Evolutionary conservation across 2,797 vertebrate species (phyloP), one percentile per base, ranked within the genome.

Genomic region (Poeciliopsis gracilis): DNA sequence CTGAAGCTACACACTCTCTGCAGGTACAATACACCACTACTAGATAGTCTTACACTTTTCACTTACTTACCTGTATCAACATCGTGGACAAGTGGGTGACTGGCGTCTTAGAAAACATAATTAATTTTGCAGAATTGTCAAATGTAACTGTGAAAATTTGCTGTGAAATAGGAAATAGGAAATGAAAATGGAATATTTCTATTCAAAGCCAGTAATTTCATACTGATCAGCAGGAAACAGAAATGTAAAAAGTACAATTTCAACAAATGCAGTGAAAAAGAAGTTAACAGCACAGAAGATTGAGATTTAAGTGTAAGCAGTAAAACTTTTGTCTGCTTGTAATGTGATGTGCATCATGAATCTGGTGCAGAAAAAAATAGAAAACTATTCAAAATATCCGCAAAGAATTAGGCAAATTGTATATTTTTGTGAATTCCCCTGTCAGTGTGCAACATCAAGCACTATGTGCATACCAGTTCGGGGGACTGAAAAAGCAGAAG

Each of bases 41-140:
- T 80, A 90, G 87, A 93, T 91, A 90, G 91, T 93, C 90, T 89
- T 82, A 77, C 84, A 87, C 86, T 77, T 78, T 78, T 81, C 77
- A 84, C 76, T 90, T 84, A 86, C 82, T 84, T 86, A 84, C 86
- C 82, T 73, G 76, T n/a, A 75, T 84, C 78, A 45, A 80, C 70
- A 82, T 88, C 79, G 61, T 63, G 53, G 85, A 72, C 51, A 85
- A 81, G 79, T 87, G 73, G 67, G 76, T 77, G 81, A 89, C 87
- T 84, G 78, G 79, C 80, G 63, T 72, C 75, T 78, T 86, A 86
- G 28, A 87, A 89, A 90, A 82, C 49, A 53, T n/a, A 33, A 73
- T 86, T 86, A 41, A 30, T 74, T 85, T 77, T 69, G 28, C 73
- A 77, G 66, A 82, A 77, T 81, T 78, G 73, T 69, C 38, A 46